Evolutionary conservation across 2,888 invertebrate genomes (phyloP).

Genomic region (Polydrusus cervinus): DNA sequence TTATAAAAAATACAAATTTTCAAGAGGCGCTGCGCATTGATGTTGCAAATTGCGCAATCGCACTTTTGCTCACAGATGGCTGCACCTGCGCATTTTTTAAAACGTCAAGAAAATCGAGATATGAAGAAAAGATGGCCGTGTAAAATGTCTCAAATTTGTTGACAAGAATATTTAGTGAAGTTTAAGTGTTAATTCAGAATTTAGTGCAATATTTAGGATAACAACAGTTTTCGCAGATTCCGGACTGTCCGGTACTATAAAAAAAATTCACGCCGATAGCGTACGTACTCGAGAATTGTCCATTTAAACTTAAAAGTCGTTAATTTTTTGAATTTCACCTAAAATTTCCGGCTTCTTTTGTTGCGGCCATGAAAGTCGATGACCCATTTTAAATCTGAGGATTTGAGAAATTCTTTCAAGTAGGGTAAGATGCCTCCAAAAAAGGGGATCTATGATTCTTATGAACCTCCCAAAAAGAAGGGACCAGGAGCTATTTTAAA

Average conservation of each 20-base stretch:
- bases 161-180: conserved; percentile 30
- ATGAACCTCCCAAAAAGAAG: conserved; percentile 63
- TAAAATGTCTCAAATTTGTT: conserved; percentile 20
- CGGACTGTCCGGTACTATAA: neutral
- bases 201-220: conserved; percentile 15
- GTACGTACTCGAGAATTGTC: conserved; percentile 4
- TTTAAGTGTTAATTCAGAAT: conserved; percentile 18
- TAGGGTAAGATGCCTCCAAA: conserved; percentile 21
- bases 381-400: conserved; percentile 15
- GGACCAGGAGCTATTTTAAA: conserved; percentile 46
- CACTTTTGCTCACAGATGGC: neutral
- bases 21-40: too few species aligned
- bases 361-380: conserved; percentile 27
- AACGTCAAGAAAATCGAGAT: conserved; percentile 5
- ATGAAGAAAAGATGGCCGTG: conserved; percentile 38
- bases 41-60: neutral
- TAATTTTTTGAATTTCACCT: conserved; percentile 36
- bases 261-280: neutral
- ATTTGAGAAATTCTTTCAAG: neutral
- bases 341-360: conserved; percentile 31
- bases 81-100: conserved; percentile 20
- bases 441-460: conserved; percentile 15
- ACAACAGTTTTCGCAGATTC: neutral
- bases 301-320: conserved; percentile 40
- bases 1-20: too few species aligned